Base-by-base conservation (phyloP, 2,888 invertebrate species). In the Orchesella flavescens region DNA sequence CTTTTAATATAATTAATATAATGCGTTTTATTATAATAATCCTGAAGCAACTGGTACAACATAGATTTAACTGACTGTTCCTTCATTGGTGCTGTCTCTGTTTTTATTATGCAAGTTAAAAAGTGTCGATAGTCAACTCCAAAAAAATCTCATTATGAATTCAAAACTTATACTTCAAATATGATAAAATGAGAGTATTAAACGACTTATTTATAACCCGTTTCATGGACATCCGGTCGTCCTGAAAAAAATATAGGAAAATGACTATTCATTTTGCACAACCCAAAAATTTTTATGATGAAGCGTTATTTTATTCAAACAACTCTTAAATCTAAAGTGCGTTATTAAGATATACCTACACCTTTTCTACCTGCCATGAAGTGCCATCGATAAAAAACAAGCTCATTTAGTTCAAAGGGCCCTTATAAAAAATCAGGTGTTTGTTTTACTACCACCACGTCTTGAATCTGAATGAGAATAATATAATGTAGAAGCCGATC, bases 371-470 rank as follows among this genome's bases (percentile, higher is more conserved):
- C 53, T 53, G 13, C 13, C 63, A 63, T 34, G 34, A 24, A 24
- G 17, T 57, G 12, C 3, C 61, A 21, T 61, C 57, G 13, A 13
- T 21, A 17, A 57, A 55, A 66, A 65, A 66, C 43, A 55, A 55
- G 17, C 66, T 43, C 53, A 75, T 75, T 34, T 75, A 75, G 19
- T 65, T n/a, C 65, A 24, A 66, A 66, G 53, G 65, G 55, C 65
- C n/a, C 34, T 3, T 46, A 55, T 66, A 46, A 59, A 68, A 69
- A 13, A 68, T 68, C 76, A 77, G 76, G 76, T 68, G 76, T 77
- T 77, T 77, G 68, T 68, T 77, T 77, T 76, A 68, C 55, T 57
- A 66, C 57, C 66, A 43, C 21, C 76, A 76, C 65, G 74, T 49
- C 49, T 34, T 24, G 74, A 75, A 65, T 75, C 65, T 19, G 19